These are phyloP conservation scores for Rhagoletis pomonella DNA, from an alignment of 1,140 invertebrate genomes.

Conservation along the genomic window DNA sequence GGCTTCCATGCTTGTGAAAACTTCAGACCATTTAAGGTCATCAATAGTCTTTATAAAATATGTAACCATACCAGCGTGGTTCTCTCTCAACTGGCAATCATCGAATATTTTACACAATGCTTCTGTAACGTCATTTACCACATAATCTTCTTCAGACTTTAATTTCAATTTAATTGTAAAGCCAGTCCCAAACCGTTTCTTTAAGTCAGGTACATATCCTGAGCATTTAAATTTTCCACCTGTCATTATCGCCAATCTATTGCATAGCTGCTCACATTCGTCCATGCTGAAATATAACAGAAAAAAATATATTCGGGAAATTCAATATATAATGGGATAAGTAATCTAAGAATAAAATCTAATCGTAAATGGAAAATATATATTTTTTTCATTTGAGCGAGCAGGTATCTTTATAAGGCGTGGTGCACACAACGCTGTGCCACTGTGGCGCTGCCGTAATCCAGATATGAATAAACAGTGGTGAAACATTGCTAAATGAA, in stretches of 20 bases:
- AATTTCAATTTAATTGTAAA: slow-evolving; percentile 75
- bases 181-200: slow-evolving; percentile 74
- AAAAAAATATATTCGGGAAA: too few species aligned
- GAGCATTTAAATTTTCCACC: slow-evolving; percentile 80
- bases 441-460: too few species aligned
- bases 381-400: too few species aligned
- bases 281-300: slow-evolving; percentile 82
- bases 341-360: too few species aligned
- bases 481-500: too few species aligned
- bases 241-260: slow-evolving; percentile 88
- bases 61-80: slow-evolving; percentile 68
- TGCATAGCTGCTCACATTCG: slow-evolving; percentile 88
- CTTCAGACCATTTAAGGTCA: slow-evolving; percentile 66
- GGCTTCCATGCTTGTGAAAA: slow-evolving; percentile 63
- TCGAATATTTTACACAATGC: slow-evolving; percentile 61
- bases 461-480: too few species aligned
- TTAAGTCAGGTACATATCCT: slow-evolving; percentile 75
- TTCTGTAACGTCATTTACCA: slow-evolving; percentile 62
- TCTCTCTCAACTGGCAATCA: slow-evolving; percentile 63
- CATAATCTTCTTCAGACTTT: slow-evolving; percentile 59
- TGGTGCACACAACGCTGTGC: too few species aligned
- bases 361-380: too few species aligned
- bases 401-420: too few species aligned
- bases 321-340: too few species aligned
- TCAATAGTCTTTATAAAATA: slow-evolving; percentile 65